phyloP scores from a whole-genome alignment of 2,888 invertebrate genomes.

The Phengaris alcon region DNA sequence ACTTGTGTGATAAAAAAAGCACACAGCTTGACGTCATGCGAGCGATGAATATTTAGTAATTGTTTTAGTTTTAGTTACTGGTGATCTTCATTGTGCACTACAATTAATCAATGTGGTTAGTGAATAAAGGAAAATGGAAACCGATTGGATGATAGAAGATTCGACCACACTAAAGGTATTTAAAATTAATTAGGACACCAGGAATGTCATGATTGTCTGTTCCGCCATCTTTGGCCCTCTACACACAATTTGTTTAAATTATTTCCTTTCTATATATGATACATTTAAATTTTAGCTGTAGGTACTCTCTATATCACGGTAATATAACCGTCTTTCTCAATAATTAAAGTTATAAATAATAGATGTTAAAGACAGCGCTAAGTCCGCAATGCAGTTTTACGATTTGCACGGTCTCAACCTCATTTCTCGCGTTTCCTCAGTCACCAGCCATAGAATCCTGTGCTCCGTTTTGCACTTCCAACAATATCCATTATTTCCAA shows the following conservation, averaged over 20 bases:
- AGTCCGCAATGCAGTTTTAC: conserved; percentile 42
- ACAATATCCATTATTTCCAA: not conserved
- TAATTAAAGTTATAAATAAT: not conserved
- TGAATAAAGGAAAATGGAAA: conserved; percentile 93
- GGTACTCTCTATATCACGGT: not conserved
- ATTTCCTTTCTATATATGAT: not conserved
- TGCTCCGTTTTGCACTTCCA: not conserved
- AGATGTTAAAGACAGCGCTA: conserved; percentile 4
- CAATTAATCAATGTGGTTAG: conserved; percentile 69
- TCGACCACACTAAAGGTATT: conserved; percentile 71
- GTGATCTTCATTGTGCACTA: conserved; percentile 64
- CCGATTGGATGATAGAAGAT: conserved; percentile 93
- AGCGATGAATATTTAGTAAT: conserved; percentile 66
- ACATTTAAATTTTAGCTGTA: not conserved
- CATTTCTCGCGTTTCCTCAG: conserved; percentile 35
- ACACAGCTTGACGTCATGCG: conserved; percentile 72
- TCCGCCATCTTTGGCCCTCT: conserved; percentile 73
- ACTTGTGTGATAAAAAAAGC: conserved; percentile 45
- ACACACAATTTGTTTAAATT: conserved; percentile 21
- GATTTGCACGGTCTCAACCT: conserved; percentile 39
- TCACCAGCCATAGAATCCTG: conserved; percentile 6
- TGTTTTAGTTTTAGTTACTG: conserved; percentile 58
- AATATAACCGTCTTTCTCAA: not conserved
- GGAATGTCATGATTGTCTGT: conserved; percentile 61
- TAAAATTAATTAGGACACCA: conserved; percentile 59